These are phyloP conservation scores for Lamellibrachia satsuma DNA, from an alignment of 2,888 invertebrate genomes.

Conservation along the genomic window DNA sequence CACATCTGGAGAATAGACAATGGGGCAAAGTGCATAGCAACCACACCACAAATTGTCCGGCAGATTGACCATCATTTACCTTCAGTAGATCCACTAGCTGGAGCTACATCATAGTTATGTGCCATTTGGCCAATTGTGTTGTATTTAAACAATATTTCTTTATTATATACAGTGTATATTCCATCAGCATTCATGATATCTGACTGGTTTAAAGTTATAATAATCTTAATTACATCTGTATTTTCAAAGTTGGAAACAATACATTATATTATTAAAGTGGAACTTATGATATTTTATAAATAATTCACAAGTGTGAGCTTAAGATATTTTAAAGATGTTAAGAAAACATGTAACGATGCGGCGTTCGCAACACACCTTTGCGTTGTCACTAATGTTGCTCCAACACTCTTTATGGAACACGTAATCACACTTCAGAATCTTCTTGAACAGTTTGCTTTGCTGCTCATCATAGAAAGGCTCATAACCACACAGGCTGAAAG, in stretches of 20 bases:
- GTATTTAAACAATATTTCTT: no score
- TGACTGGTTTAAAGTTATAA: neutral
- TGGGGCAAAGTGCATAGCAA: neutral
- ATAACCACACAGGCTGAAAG: constrained; percentile 60
- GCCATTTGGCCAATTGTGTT: neutral
- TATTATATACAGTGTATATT: neutral
- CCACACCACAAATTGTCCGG: neutral
- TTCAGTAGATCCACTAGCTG: neutral
- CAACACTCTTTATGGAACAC: constrained; percentile 60
- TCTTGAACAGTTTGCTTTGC: constrained; percentile 59
- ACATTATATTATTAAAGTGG: neutral
- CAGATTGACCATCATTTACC: neutral
- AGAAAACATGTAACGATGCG: neutral
- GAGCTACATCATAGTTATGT: neutral
- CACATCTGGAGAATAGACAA: neutral
- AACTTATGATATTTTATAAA: neutral
- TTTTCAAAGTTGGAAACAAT: neutral
- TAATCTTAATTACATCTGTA: neutral
- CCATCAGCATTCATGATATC: neutral
- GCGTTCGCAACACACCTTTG: constrained; percentile 52
- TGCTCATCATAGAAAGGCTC: constrained; percentile 63
- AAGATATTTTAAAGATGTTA: neutral
- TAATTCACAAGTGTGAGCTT: neutral
- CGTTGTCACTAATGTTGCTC: constrained; percentile 63
- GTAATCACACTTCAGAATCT: constrained; percentile 61